These are phyloP conservation scores for Lasioglossum malachurum DNA, from an alignment of 2,888 invertebrate genomes.

Conservation along the genomic window DNA sequence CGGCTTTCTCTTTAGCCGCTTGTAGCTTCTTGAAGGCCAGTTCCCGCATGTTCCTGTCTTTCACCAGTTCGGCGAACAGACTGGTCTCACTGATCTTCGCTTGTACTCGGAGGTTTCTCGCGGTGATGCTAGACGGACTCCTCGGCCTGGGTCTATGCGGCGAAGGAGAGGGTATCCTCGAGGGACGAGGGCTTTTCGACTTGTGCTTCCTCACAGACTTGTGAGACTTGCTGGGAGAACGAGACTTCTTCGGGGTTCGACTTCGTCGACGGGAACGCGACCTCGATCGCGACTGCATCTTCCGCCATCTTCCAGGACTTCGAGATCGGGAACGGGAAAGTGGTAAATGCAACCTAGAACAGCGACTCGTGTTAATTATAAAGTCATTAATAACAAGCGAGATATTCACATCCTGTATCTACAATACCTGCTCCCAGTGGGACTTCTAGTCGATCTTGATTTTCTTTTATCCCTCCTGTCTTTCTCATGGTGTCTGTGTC, in stretches of 20 bases:
- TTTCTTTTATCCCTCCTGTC: conserved; percentile 85
- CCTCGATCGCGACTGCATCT: conserved; percentile 85
- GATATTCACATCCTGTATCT: not conserved
- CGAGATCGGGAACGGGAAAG: conserved; percentile 87
- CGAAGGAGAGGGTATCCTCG: conserved; percentile 83
- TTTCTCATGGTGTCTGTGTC: conserved; percentile 85
- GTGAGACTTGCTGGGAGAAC: conserved; percentile 84
- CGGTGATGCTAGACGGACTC: conserved; percentile 81
- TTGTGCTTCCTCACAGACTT: conserved; percentile 85
- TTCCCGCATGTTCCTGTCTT: conserved; percentile 93
- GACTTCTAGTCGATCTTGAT: conserved; percentile 82
- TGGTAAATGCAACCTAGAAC: conserved; percentile 76
- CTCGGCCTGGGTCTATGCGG: conserved; percentile 78
- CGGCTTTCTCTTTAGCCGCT: conserved; percentile 88
- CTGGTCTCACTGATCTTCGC: conserved; percentile 96
- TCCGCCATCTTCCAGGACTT: conserved; percentile 87
- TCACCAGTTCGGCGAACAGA: conserved; percentile 95
- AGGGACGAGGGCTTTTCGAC: conserved; percentile 85
- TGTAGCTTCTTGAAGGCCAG: conserved; percentile 90
- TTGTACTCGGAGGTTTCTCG: conserved; percentile 82
- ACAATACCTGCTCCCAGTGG: conserved; percentile 77
- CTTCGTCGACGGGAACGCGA: conserved; percentile 85
- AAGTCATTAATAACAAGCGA: not conserved
- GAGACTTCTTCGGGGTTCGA: conserved; percentile 84
- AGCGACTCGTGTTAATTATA: not conserved